A percentile compares a stretch with the other conserved stretches of the same genome.
These are phyloP conservation scores for Chaenogobius annularis DNA, from an alignment of 2,113 vertebrate genomes.

Conservation along the genomic window DNA sequence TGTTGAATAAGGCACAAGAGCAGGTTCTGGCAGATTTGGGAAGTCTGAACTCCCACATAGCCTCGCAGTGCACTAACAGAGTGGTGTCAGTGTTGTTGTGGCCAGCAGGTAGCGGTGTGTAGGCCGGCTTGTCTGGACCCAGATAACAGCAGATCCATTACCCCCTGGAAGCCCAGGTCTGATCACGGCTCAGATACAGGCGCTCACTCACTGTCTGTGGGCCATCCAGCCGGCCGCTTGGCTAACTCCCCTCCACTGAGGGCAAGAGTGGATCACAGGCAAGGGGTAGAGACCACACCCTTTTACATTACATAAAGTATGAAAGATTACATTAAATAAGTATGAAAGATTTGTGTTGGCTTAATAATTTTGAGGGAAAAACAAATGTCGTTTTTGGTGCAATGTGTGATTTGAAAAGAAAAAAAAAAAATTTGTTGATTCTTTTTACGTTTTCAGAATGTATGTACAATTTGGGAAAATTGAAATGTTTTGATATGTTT, in stretches of 20 bases:
- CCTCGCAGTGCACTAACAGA: conserved; percentile 33
- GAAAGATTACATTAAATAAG: background rate
- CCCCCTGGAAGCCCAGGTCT: conserved; percentile 72
- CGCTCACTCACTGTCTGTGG: conserved; percentile 65
- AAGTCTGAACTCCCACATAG: conserved; percentile 17
- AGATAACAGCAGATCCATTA: conserved; percentile 79
- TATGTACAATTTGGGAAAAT: too few species aligned
- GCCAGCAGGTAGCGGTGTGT: conserved; percentile 70
- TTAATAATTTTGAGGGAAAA: too few species aligned
- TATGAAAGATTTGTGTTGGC: too few species aligned
- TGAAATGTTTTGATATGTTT: too few species aligned
- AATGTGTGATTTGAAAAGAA: too few species aligned
- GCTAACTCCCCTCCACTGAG: conserved; percentile 39
- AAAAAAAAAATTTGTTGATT: too few species aligned
- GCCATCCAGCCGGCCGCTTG: conserved; percentile 36
- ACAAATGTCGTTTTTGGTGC: too few species aligned
- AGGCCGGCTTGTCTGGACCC: conserved; percentile 71
- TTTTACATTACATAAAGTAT: conserved; percentile 21
- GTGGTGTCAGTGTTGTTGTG: conserved; percentile 62
- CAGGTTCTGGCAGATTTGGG: background rate
- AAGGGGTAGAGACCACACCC: conserved; percentile 31
- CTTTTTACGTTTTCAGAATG: background rate
- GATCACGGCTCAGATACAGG: conserved; percentile 71
- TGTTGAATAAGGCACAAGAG: background rate
- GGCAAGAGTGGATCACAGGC: conserved; percentile 56